Conservation (phyloP, 2,113 vertebrate species). For the Acrocephalus kingi region DNA sequence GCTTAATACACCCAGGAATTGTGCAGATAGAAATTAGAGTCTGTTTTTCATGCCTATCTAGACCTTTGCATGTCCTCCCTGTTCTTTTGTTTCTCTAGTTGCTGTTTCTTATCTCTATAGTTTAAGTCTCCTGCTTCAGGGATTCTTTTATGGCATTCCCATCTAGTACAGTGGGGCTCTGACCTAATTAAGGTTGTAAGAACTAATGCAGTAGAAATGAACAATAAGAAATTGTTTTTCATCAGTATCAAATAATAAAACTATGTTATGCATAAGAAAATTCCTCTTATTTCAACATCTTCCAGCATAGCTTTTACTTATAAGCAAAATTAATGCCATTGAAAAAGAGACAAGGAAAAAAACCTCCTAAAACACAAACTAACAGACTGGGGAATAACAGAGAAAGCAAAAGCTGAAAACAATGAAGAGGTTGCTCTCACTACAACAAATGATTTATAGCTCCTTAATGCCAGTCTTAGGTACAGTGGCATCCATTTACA, state of each 20-base stretch:
- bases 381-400: neutral
- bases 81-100: neutral
- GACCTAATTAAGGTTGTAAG: neutral
- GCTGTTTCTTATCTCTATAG: neutral
- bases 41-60: constrained; percentile 3
- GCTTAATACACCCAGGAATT: constrained; percentile 35
- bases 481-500: neutral
- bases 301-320: neutral
- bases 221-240: neutral
- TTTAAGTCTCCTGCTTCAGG: neutral
- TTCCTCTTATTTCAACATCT: neutral
- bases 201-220: neutral
- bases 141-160: neutral
- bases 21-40: neutral
- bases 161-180: neutral
- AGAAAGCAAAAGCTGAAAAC: neutral
- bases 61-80: neutral
- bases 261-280: neutral
- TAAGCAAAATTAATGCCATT: neutral
- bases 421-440: neutral
- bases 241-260: neutral
- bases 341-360: neutral
- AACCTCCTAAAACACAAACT: neutral
- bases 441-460: neutral
- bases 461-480: neutral